These are phyloP conservation scores for Mormyrus hasselquistii DNA, from an alignment of 2,797 vertebrate species.

Conservation along the genomic window DNA sequence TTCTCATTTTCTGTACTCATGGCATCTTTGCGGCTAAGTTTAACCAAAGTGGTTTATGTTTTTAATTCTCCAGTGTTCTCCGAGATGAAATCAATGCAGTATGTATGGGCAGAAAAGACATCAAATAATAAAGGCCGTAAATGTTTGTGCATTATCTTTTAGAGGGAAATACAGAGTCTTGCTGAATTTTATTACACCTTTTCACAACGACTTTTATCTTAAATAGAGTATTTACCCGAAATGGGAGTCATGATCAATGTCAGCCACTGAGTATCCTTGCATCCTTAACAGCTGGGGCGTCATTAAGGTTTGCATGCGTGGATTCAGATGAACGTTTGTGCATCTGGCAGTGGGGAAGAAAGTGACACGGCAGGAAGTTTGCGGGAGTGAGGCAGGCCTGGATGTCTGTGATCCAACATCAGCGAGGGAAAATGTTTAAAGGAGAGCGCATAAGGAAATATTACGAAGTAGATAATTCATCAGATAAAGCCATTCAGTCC, in stretches of 20 bases:
- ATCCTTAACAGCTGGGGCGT: background rate
- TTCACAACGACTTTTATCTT: background rate
- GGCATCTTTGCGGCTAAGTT: background rate
- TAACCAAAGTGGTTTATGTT: background rate
- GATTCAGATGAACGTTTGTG: background rate
- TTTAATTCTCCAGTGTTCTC: background rate
- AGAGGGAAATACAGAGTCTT: background rate
- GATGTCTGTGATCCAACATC: background rate
- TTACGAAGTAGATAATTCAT: background rate
- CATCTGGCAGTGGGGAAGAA: background rate
- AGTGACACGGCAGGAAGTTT: background rate
- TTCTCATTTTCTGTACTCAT: background rate
- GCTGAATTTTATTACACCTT: background rate
- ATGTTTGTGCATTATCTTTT: background rate
- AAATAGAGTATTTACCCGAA: background rate
- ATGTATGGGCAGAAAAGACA: background rate
- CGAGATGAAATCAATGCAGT: background rate
- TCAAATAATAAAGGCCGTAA: background rate
- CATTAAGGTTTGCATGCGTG: background rate
- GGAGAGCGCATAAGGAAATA: background rate
- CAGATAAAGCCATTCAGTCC: background rate
- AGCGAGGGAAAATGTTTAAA: background rate
- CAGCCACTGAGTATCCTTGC: background rate
- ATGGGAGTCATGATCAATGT: background rate
- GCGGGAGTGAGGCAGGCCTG: background rate